Percentiles rank a stretch among this genome's conserved stretches.
Conservation (phyloP, 2,888 invertebrate species). For the Dascillus cervinus region DNA sequence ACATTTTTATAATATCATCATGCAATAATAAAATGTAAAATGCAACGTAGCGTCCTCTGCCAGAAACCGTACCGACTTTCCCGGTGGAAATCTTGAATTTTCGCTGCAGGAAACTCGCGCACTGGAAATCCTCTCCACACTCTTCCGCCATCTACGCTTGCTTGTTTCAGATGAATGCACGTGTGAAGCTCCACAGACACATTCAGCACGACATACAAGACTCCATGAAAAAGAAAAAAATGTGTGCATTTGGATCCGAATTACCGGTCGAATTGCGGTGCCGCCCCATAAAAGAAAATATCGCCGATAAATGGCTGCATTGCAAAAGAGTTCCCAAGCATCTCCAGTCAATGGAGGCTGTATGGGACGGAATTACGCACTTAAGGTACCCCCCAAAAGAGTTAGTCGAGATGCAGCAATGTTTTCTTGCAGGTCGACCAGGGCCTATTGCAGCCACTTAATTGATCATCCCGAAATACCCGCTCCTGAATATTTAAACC, state of each 20-base stretch:
- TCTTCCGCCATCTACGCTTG: too few relatives aligned
- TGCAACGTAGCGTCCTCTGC: too few relatives aligned
- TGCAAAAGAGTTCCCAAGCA: conserved; percentile 51
- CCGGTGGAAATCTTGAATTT: too few relatives aligned
- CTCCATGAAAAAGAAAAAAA: conserved; percentile 28
- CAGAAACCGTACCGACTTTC: too few relatives aligned
- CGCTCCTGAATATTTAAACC: conserved; percentile 47
- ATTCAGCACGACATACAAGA: conserved; percentile 15
- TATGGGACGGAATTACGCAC: conserved; percentile 57
- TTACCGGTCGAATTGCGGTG: conserved; percentile 48
- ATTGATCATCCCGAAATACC: conserved; percentile 48
- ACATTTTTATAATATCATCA: too few relatives aligned
- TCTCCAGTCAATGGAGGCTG: conserved; percentile 51
- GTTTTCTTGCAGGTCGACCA: conserved; percentile 45
- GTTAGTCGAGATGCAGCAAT: not conserved
- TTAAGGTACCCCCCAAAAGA: conserved; percentile 41
- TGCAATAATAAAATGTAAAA: too few relatives aligned
- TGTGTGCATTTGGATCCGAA: conserved; percentile 46
- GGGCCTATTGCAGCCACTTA: conserved; percentile 50
- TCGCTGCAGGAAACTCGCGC: too few relatives aligned
- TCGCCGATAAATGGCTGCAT: conserved; percentile 48
- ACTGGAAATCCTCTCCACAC: too few relatives aligned
- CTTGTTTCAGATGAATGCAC: conserved; percentile 14
- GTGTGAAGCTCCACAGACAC: conserved; percentile 12
- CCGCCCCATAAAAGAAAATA: conserved; percentile 45